A percentile compares a stretch with the other conserved stretches of the same genome.
Conservation (phyloP, 2,113 vertebrate species). For the Tyrannus savana region DNA sequence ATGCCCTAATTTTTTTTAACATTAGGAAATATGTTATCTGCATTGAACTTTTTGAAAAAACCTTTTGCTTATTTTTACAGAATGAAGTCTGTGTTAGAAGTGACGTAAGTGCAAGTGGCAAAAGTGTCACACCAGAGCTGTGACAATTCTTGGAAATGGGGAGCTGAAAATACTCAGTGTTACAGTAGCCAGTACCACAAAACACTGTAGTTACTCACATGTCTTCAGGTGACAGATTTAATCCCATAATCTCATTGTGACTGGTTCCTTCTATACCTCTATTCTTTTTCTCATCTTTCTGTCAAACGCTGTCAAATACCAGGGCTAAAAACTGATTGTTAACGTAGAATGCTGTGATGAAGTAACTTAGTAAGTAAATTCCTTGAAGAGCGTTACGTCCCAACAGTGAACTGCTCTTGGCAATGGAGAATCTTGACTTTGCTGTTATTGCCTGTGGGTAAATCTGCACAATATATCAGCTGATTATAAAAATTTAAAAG, state of each 20-base stretch:
- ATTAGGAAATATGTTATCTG: background rate
- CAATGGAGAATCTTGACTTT: background rate
- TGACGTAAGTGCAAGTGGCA: background rate
- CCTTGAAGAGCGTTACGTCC: background rate
- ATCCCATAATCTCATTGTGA: background rate
- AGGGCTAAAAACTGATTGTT: background rate
- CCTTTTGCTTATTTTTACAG: background rate
- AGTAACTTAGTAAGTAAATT: background rate
- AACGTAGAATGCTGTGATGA: background rate
- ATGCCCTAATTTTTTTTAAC: accelerated
- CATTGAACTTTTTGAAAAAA: background rate
- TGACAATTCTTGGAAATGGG: background rate
- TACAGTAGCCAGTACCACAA: background rate
- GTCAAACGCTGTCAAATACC: background rate
- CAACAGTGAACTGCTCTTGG: background rate
- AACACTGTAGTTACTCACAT: background rate
- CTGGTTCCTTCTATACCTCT: background rate
- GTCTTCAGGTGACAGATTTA: background rate
- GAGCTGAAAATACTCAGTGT: background rate
- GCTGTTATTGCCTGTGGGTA: background rate
- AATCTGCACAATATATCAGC: background rate
- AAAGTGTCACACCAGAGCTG: background rate
- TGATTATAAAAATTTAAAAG: background rate
- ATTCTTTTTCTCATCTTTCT: background rate
- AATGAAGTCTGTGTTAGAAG: background rate